Base-by-base conservation (phyloP, 37 sponge, comb jelly and placozoan species). In the Halichondria panicea region DNA sequence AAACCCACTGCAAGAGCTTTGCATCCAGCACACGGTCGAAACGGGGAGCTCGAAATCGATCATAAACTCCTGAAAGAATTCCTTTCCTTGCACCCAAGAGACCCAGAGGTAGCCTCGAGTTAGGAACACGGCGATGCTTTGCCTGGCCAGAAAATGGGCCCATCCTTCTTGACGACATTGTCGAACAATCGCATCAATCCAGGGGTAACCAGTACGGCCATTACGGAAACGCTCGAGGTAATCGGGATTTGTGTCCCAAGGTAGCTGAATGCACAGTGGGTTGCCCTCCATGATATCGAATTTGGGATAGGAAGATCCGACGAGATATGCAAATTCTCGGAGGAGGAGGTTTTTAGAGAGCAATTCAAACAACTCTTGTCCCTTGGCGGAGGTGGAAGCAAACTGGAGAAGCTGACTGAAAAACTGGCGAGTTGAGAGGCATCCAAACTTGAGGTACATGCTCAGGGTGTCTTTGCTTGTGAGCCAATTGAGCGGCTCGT, bases 21-120 rank as follows among this genome's bases (percentile, higher is more conserved):
- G 89, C 85, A 91, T 87, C 96, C 96, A 96, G 39, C 89, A 89
- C 52, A 87, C 68, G 25, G 89, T 77, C 28, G 92, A 88, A 37
- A 92, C 65, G 2, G 96, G 87, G 43, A 83, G 75, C 55, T 96
- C 96, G 82, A 89, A 91, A 43, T 92, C 90, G 7, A 96, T 68
- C 78, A 89, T 87, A 59, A 86, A 68, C 56, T 84, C 77, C 45
- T 87, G 85, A 50, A 96, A 96, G 56, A 92, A 88, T 32, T 96
- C 90, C 32, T 81, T 72, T 1, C 96, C 96, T 15, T 46, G 30
- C 70, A 81, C 90, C 96, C 96, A 96, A 21, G 81, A 77, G 15
- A 92, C 37, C 93, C 92, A 96, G 21, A 96, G 62, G 55, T 82
- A 85, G 55, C 96, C 89, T 27, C 90, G 79, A 36, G 93, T 96